Percentiles rank a stretch among this genome's conserved stretches.
Conservation (phyloP, 2,797 vertebrate species). For the Hoplostethus mediterraneus region DNA sequence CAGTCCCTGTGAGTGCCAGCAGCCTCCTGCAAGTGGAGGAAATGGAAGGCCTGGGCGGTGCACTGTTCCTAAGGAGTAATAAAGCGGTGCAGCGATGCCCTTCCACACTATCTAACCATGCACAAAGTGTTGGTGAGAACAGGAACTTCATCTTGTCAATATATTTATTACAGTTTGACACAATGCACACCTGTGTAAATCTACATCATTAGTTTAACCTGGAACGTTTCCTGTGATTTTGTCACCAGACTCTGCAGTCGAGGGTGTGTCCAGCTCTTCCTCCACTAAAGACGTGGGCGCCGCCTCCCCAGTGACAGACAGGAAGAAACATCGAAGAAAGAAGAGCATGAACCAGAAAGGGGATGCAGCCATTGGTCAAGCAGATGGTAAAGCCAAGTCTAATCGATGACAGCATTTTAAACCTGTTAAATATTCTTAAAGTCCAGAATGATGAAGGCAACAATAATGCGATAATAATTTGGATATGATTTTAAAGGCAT, state of each 20-base stretch:
- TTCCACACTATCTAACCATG: conserved; percentile 76
- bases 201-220: not conserved
- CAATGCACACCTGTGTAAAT: not conserved
- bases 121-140: conserved; percentile 82
- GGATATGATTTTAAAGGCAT: not conserved
- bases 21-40: conserved; percentile 86
- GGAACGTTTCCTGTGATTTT: not conserved
- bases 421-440: not conserved
- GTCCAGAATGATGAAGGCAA: not conserved
- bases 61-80: conserved; percentile 81
- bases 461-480: not conserved
- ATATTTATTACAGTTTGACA: not conserved
- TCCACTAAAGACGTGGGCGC: conserved; percentile 89
- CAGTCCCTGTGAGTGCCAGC: conserved; percentile 83
- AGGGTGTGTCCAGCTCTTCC: conserved; percentile 87
- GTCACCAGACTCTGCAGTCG: conserved; percentile 84
- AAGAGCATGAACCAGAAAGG: conserved; percentile 93
- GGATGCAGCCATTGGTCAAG: conserved; percentile 87
- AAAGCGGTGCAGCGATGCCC: conserved; percentile 80
- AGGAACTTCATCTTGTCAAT: not conserved
- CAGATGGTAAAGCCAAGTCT: conserved; percentile 86
- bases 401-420: not conserved
- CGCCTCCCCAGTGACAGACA: conserved; percentile 88
- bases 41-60: conserved; percentile 78
- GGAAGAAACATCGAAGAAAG: conserved; percentile 94